phyloP scores from a whole-genome alignment of 2,113 vertebrate species.

The Zosterops borbonicus region DNA sequence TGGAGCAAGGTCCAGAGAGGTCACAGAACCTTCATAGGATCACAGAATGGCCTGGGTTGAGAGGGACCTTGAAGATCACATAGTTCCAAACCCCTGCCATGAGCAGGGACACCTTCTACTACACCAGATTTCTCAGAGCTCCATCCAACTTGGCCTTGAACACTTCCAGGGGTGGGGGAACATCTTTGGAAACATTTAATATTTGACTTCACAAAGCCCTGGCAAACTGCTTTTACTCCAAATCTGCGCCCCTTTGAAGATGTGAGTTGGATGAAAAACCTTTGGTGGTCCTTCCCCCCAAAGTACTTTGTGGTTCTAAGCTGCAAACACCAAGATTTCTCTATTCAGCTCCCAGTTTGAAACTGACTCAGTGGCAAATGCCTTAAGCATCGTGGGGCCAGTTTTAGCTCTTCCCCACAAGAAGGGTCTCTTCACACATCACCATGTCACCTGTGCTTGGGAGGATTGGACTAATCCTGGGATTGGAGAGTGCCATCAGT shows the following conservation, averaged over 20 bases:
- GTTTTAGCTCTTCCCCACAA: not conserved
- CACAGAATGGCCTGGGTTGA: not conserved
- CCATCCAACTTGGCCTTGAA: not conserved
- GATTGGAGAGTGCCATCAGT: not conserved
- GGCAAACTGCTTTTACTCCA: not conserved
- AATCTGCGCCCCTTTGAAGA: not conserved
- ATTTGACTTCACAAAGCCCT: not conserved
- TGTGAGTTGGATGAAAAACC: not conserved
- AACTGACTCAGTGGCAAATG: not conserved
- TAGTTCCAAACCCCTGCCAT: fast-evolving
- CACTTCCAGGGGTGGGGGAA: not conserved
- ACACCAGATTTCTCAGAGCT: not conserved
- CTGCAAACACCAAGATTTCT: not conserved
- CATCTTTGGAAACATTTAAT: not conserved
- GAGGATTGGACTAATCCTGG: not conserved
- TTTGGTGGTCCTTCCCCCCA: not conserved
- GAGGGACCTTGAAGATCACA: not conserved
- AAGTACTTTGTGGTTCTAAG: not conserved
- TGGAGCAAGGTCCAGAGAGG: not conserved
- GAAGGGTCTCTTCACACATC: not conserved
- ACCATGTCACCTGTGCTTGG: fast-evolving
- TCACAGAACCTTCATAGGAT: not conserved
- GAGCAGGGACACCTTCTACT: not conserved
- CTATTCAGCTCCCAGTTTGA: not conserved
- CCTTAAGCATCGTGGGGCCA: fast-evolving